These are phyloP conservation scores for Drosophila infuscata DNA, from an alignment of 2,888 invertebrate species.

Conservation along the genomic window DNA sequence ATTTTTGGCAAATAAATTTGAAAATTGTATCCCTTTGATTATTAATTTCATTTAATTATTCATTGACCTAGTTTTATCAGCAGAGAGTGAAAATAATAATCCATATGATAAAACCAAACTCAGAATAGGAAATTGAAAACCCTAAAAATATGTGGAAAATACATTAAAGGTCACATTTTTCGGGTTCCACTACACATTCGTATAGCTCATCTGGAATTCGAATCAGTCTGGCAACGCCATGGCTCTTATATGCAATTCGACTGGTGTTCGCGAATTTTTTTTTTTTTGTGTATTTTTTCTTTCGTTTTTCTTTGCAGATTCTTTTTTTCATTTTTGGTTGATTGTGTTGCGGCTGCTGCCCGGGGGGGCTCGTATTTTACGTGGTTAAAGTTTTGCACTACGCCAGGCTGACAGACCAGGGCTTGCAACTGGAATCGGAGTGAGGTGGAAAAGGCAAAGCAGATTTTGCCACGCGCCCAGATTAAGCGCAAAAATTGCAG, in stretches of 20 bases:
- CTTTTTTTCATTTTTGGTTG: constrained; percentile 27
- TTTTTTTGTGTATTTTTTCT: constrained; percentile 19
- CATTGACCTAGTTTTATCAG: neutral
- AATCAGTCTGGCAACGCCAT: constrained; percentile 28
- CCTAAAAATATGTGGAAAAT: neutral
- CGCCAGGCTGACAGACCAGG: constrained; percentile 48
- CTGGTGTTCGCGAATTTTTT: constrained; percentile 26
- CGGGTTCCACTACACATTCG: neutral
- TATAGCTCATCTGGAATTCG: constrained; percentile 55
- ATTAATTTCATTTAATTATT: neutral
- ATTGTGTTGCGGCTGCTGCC: constrained; percentile 40
- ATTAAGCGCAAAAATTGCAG: constrained; percentile 49
- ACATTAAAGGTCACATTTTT: constrained; percentile 22
- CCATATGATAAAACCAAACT: neutral
- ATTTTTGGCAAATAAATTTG: neutral
- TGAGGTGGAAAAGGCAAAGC: constrained; percentile 38
- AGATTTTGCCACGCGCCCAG: constrained; percentile 48
- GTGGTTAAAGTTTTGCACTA: constrained; percentile 65
- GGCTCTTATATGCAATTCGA: constrained; percentile 48
- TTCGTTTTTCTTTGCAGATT: constrained; percentile 2
- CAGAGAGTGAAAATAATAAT: neutral
- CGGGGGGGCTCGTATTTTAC: constrained; percentile 65
- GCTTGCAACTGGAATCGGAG: constrained; percentile 2
- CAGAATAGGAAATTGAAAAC: neutral
- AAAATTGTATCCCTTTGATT: neutral